A percentile compares a stretch with the other conserved stretches of the same genome.
Evolutionary conservation across 2,888 invertebrate species (phyloP).

Genomic region (Latrodectus hesperus): DNA sequence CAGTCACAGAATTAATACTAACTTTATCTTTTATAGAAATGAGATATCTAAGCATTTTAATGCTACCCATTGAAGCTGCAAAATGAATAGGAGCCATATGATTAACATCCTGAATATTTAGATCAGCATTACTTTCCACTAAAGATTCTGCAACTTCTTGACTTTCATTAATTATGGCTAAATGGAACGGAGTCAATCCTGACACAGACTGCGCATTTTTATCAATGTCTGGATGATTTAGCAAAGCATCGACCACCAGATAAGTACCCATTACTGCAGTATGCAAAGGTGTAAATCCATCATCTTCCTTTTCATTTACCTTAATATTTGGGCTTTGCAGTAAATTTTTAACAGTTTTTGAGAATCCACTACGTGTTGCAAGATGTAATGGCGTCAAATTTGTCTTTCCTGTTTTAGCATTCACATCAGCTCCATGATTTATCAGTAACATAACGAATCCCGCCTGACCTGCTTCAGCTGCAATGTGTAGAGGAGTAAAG

Average conservation of each 20-base stretch:
- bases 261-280: background rate
- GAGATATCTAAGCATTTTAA: background rate
- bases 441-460: background rate
- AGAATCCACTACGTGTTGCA: background rate
- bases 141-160: background rate
- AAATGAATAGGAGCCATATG: background rate
- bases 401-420: background rate
- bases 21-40: background rate
- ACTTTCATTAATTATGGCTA: background rate
- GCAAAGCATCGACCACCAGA: background rate
- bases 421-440: background rate
- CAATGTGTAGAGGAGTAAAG: background rate
- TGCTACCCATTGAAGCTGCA: background rate
- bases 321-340: background rate
- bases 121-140: background rate
- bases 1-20: background rate
- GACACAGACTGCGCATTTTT: background rate
- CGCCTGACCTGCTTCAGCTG: background rate
- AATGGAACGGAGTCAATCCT: background rate
- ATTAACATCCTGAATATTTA: background rate
- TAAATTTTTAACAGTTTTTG: background rate
- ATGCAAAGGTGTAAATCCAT: background rate
- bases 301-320: background rate
- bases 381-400: background rate
- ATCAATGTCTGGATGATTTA: background rate